Evolutionary conservation across 2,888 invertebrate genomes (phyloP), one percentile per base, ranked within the genome.

Genomic region (Choreutis nemorana): DNA sequence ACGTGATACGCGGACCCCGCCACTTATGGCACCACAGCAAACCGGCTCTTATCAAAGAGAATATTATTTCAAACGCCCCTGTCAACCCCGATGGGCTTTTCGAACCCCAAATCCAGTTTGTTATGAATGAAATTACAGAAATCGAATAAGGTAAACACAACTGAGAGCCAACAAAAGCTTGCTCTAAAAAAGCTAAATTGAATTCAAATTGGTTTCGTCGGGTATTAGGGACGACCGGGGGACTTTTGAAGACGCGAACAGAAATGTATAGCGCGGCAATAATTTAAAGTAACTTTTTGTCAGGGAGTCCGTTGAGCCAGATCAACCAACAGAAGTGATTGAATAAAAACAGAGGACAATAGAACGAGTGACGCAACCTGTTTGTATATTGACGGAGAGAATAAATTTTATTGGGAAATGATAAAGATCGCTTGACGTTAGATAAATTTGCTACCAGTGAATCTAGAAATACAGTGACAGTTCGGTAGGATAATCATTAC

Each of bases 101-200:
- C 55, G 62, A 66, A 68, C 72, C 77, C 73, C 62, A 77, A 78
- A 78, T 77, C 77, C 75, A 71, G 78, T 77, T 78, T 77, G 75
- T 75, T 75, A 75, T 78, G 77, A 78, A 78, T 78, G 77, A 78
- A 78, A 77, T 78, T 78, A 78, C 73, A 75, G 75, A 77, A 78
- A 78, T 78, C 78, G 77, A 78, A 77, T 78, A 78, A 78, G 67
- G 75, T 77, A 77, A 77, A 78, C 77, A 78, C 72, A 75, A 75
- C 75, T 66, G 70, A 66, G 71, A 68, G 68, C 65, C 72, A 75
- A 78, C 78, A 78, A 77, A 78, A 75, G 77, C 71, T 71, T 66
- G 71, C 55, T 60, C 63, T 63, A 73, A 77, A 78, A 77, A 75
- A 73, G 61, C 77, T 70, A 77, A 78, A 77, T 78, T 77, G 77